Evolutionary conservation across 2,888 invertebrate species (phyloP).

Genomic region (Euzophera pinguis): DNA sequence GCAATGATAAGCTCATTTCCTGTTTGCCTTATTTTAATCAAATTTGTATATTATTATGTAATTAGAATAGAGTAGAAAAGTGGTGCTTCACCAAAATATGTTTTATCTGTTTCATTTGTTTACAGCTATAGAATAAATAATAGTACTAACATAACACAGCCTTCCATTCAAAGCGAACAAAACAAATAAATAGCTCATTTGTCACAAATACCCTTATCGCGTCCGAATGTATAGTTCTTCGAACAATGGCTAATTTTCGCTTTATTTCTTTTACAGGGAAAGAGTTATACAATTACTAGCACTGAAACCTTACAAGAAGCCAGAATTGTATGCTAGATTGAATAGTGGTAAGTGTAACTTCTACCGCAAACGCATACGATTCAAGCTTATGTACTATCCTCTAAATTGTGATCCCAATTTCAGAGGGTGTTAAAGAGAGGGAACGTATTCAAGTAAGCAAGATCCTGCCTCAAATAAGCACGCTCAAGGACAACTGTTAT

Average conservation of each 20-base stretch:
- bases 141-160: too few species aligned
- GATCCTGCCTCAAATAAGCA: slow-evolving; percentile 89
- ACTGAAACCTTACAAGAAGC: slow-evolving; percentile 95
- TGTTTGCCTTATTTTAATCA: neutral
- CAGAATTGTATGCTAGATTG: slow-evolving; percentile 91
- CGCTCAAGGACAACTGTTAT: slow-evolving; percentile 93
- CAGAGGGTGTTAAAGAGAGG: slow-evolving; percentile 93
- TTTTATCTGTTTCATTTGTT: neutral
- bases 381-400: slow-evolving; percentile 25
- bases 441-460: slow-evolving; percentile 88
- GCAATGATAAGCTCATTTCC: neutral
- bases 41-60: too few species aligned
- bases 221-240: too few species aligned
- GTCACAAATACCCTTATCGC: neutral
- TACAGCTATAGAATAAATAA: too few species aligned
- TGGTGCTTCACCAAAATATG: too few species aligned
- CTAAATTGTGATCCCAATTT: slow-evolving; percentile 44
- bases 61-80: too few species aligned
- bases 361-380: slow-evolving; percentile 13
- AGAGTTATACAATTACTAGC: slow-evolving; percentile 96
- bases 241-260: neutral
- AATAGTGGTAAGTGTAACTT: slow-evolving; percentile 83
- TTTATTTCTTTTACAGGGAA: slow-evolving; percentile 85
- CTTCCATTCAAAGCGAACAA: too few species aligned
- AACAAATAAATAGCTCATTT: neutral